Conservation (phyloP, 2,113 vertebrate genomes). For the Heterotilapia buettikoferi region DNA sequence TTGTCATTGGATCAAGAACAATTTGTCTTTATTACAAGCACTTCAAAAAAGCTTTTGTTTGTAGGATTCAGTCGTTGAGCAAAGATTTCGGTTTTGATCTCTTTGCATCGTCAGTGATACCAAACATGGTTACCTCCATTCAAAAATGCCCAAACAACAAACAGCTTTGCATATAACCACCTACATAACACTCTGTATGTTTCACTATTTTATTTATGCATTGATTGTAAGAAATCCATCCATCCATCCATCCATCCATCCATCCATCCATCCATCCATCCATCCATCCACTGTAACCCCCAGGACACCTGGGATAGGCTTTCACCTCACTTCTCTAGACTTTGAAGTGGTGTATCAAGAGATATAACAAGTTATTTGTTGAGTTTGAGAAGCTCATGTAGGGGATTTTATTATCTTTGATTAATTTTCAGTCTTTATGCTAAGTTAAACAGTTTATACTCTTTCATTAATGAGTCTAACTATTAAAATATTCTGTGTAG, state of each 20-base stretch:
- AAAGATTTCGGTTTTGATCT: neutral
- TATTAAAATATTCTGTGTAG: neutral
- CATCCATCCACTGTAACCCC: neutral
- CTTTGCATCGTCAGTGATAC: neutral
- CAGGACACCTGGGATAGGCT: neutral
- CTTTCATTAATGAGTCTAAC: neutral
- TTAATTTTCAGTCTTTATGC: neutral
- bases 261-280: neutral
- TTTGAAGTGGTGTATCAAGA: neutral
- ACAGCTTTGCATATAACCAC: neutral
- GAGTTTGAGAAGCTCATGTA: neutral
- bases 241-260: neutral
- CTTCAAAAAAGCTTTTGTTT: neutral
- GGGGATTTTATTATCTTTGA: neutral
- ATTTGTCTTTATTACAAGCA: neutral
- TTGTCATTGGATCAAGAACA: neutral
- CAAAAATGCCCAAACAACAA: neutral
- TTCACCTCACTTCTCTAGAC: neutral
- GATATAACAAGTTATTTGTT: neutral
- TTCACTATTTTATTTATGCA: neutral
- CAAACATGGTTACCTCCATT: neutral
- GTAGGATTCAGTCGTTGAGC: neutral
- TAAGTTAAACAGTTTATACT: neutral
- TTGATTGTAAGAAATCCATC: neutral
- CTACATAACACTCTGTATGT: neutral